These are phyloP conservation scores for Ptilodon capucinus DNA, from an alignment of 2,888 invertebrate genomes.

Conservation along the genomic window DNA sequence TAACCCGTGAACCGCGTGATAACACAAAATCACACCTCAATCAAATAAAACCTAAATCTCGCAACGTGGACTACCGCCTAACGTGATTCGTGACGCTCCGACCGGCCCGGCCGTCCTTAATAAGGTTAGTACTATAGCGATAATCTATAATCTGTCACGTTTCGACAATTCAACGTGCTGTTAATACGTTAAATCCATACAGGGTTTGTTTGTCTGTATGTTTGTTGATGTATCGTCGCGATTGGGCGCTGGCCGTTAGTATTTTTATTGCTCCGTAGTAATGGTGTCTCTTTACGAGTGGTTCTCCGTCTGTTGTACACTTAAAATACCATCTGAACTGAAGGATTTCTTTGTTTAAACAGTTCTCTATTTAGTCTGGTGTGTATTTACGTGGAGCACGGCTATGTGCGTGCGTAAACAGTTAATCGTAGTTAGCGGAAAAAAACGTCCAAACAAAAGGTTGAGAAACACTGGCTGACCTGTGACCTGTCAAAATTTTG, in stretches of 20 bases:
- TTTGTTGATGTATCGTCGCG: constrained; percentile 39
- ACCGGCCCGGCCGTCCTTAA: constrained; percentile 19
- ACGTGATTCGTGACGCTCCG: constrained; percentile 14
- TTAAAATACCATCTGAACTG: constrained; percentile 47
- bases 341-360: constrained; percentile 56
- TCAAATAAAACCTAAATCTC: constrained; percentile 22
- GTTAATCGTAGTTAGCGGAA: constrained; percentile 4
- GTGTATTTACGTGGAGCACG: constrained; percentile 21
- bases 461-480: constrained; percentile 14
- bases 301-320: constrained; percentile 35
- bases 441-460: constrained; percentile 11
- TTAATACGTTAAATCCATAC: constrained; percentile 59
- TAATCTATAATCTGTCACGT: constrained; percentile 66
- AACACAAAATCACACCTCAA: constrained; percentile 30
- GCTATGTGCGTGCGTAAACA: constrained; percentile 16
- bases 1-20: constrained; percentile 29
- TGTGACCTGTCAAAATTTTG: constrained; percentile 24
- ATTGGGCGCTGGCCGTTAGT: constrained; percentile 44
- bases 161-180: constrained; percentile 65
- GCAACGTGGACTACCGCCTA: constrained; percentile 16
- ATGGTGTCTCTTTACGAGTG: constrained; percentile 45
- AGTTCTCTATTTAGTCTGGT: constrained; percentile 41
- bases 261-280: constrained; percentile 53
- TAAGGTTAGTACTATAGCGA: constrained; percentile 55
- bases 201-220: constrained; percentile 59